phyloP scores from a whole-genome alignment of 2,113 vertebrate genomes.

The Sus scrofa region DNA sequence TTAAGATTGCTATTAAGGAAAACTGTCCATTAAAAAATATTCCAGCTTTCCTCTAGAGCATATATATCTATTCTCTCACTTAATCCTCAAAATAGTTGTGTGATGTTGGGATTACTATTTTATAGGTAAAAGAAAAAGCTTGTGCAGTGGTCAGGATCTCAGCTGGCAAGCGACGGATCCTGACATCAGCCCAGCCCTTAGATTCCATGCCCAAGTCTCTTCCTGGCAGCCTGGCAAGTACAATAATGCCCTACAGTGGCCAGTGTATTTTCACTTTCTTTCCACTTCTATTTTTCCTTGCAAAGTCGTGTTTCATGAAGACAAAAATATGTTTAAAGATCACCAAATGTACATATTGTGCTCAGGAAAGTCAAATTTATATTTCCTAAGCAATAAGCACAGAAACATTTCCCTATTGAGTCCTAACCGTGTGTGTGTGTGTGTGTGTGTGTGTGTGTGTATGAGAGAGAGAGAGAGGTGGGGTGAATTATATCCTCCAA shows the following conservation, averaged over 20 bases:
- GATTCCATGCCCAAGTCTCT: not conserved
- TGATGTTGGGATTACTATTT: not conserved
- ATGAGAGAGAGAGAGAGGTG: no score
- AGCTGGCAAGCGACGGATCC: no score
- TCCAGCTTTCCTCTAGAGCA: not conserved
- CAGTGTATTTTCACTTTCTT: not conserved
- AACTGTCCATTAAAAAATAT: not conserved
- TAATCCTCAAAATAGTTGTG: rapidly evolving
- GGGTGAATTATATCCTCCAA: not conserved
- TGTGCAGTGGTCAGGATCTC: no score
- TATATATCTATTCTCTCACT: not conserved
- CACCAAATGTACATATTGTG: not conserved
- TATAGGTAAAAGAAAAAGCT: not conserved
- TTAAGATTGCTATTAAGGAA: not conserved
- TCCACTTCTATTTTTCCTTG: not conserved
- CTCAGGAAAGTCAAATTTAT: not conserved
- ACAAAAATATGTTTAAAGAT: not conserved
- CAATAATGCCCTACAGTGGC: not conserved
- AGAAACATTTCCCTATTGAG: not conserved
- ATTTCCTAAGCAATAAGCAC: not conserved
- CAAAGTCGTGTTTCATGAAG: not conserved
- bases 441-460: not conserved
- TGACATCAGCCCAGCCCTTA: no score
- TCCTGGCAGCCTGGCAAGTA: not conserved
- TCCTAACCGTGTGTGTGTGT: slow-evolving; percentile 60